phyloP scores from a whole-genome alignment of 2,797 vertebrate genomes.

The Sparidentex hasta region DNA sequence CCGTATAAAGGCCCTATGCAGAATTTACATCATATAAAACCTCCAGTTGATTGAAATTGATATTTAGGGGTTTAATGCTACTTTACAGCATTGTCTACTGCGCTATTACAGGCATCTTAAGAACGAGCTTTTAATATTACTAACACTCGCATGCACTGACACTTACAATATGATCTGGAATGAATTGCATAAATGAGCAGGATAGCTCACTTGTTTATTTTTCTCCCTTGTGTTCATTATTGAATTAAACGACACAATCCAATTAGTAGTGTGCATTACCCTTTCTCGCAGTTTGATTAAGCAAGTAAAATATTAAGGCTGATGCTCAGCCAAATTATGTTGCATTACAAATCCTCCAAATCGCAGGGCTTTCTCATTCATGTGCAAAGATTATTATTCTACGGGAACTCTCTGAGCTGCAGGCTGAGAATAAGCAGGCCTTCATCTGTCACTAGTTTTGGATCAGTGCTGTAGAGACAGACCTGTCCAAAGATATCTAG shows the following conservation, averaged over 20 bases:
- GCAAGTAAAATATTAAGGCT: constrained; percentile 78
- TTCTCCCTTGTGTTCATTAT: constrained; percentile 73
- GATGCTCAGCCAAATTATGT: constrained; percentile 78
- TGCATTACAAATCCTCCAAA: constrained; percentile 76
- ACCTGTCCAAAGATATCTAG: constrained; percentile 4
- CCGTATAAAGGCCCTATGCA: not conserved
- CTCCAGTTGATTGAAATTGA: not conserved
- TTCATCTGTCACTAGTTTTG: constrained; percentile 27
- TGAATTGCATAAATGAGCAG: constrained; percentile 79
- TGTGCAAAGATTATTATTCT: constrained; percentile 51
- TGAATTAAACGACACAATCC: constrained; percentile 83
- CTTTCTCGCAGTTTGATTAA: constrained; percentile 80
- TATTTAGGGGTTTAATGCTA: constrained; percentile 21
- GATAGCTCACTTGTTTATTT: constrained; percentile 77
- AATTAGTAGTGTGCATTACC: constrained; percentile 81
- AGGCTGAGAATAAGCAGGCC: constrained; percentile 10
- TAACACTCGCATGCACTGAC: constrained; percentile 46
- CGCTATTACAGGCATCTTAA: constrained; percentile 34
- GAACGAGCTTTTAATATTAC: constrained; percentile 52
- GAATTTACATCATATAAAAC: constrained; percentile 7
- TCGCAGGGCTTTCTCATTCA: constrained; percentile 61
- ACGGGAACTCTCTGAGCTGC: constrained; percentile 35
- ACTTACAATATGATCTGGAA: constrained; percentile 70
- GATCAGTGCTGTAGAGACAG: not conserved
- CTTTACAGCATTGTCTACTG: constrained; percentile 27